These are phyloP conservation scores for Acrossocheilus fasciatus DNA, from an alignment of 2,797 vertebrate genomes.

Conservation along the genomic window DNA sequence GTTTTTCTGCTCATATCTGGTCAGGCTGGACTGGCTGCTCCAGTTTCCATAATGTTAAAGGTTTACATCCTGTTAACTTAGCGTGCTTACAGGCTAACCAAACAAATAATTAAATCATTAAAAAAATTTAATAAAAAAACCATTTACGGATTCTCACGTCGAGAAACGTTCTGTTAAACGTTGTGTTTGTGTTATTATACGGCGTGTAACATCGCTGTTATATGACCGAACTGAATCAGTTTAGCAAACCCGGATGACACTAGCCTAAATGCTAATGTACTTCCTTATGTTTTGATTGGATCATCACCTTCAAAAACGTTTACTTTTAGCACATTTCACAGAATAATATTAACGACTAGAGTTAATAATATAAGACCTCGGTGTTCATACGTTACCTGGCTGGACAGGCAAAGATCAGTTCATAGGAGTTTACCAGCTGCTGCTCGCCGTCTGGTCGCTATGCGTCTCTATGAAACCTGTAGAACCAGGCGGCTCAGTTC, in stretches of 20 bases:
- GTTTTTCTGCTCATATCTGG: constrained; percentile 7
- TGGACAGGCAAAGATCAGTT: constrained; percentile 16
- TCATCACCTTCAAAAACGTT: neutral
- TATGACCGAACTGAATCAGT: constrained; percentile 4
- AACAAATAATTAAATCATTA: neutral
- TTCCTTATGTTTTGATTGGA: neutral
- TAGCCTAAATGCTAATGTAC: constrained; percentile 40
- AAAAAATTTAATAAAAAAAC: neutral
- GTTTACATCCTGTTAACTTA: constrained; percentile 33
- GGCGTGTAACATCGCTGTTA: too few species aligned
- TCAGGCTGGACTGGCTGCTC: constrained; percentile 7
- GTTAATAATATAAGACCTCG: neutral
- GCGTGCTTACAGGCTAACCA: constrained; percentile 19
- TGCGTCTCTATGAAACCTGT: constrained; percentile 23
- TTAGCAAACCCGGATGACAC: neutral
- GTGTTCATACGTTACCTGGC: constrained; percentile 16
- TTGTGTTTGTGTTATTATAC: neutral
- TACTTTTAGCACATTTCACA: neutral
- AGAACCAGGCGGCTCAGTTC: constrained; percentile 8
- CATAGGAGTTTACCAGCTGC: neutral
- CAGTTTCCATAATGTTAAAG: neutral
- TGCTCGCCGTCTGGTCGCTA: neutral
- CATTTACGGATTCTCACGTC: neutral
- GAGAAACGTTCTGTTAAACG: neutral
- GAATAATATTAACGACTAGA: neutral